phyloP scores from a whole-genome alignment of 2,888 invertebrate species.

The Clitarchus hookeri region DNA sequence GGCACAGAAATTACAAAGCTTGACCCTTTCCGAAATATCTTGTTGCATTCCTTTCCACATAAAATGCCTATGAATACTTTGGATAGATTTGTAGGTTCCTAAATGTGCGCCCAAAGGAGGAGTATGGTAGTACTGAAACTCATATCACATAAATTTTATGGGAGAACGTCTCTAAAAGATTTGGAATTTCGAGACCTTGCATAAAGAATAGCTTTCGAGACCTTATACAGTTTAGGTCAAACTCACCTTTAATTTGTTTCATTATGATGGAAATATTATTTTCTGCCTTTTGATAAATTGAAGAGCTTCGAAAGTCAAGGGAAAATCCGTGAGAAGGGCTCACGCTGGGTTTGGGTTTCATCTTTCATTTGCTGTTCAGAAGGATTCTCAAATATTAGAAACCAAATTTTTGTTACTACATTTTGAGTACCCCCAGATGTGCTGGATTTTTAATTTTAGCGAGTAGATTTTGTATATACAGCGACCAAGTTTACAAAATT shows the following conservation, averaged over 20 bases:
- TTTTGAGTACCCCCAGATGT: not conserved
- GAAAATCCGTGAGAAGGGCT: not conserved
- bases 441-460: not conserved
- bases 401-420: not conserved
- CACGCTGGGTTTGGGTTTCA: not conserved
- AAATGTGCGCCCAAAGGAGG: not conserved
- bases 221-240: not conserved
- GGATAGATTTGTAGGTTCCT: not conserved
- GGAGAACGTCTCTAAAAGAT: not conserved
- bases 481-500: not conserved
- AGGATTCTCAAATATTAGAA: not conserved
- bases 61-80: not conserved
- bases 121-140: not conserved
- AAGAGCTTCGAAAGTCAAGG: not conserved
- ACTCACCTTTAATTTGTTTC: not conserved
- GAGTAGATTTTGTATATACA: not conserved
- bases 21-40: not conserved
- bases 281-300: not conserved
- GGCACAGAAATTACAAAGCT: not conserved
- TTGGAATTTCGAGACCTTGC: not conserved
- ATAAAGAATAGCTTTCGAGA: not conserved
- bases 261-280: not conserved
- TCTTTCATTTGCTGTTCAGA: not conserved
- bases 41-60: not conserved
- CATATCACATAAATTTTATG: not conserved